Evolutionary conservation across 2,113 vertebrate genomes (phyloP), one percentile per base, ranked within the genome.

Genomic region (Pseudopipra pipra): DNA sequence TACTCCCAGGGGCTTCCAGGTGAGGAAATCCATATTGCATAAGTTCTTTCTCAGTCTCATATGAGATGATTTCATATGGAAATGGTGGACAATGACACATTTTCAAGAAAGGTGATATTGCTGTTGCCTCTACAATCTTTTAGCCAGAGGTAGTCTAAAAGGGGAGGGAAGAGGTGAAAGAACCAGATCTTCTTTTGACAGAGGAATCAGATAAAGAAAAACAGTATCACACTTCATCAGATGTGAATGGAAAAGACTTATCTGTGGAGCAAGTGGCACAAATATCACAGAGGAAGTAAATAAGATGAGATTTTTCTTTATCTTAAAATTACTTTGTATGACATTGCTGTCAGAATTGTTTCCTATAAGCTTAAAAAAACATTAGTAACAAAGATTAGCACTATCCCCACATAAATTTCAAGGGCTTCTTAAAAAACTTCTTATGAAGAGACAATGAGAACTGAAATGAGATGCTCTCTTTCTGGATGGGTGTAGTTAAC

Each of bases 11-110:
- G 41, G 25, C 22, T 70, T 67, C 28, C 44, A 74, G 44, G 11
- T 62, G 31, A 86, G 41, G 20, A 83, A 90, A 82, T 46, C 8
- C 3, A 2, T 7, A 7, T 25, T 68, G 12, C 27, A 15, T 14
- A 35, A 67, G 54, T 68, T 54, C 37, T 59, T 51, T 44, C 20
- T 73, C 51, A 66, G 8, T 61, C 22, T 85, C 6, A 2, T 49
- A 35, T 20, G 33, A 55, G 51, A 55, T 10, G 0, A 51, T 49
- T 71, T 85, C 13, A 15, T 71, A 71, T 0, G 1, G 22, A 63
- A 65, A 49, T 31, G 7, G 3, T 31, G 33, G 47, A 67, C 19
- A 84, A 41, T 12, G 73, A 51, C 3, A 39, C 12, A 12, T 61
- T 78, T 85, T 39, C 44, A 75, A 14, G 8, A 7, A 58, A 75